Evolutionary conservation across 1,140 invertebrate species (phyloP), one percentile per base, ranked within the genome.

Genomic region (Sarcophaga peregrina): DNA sequence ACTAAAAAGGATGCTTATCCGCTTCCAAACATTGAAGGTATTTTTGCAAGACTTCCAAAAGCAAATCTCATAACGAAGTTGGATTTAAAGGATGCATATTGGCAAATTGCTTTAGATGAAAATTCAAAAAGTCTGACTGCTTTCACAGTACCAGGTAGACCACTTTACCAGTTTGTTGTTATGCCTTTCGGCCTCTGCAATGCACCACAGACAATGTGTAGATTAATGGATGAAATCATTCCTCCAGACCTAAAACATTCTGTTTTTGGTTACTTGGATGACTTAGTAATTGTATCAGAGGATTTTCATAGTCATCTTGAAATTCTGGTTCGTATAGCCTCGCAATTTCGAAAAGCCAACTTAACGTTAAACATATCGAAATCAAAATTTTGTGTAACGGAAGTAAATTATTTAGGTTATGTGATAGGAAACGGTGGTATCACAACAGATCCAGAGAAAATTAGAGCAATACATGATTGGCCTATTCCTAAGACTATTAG

Each of bases 341-440:
- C 86, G 8, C 84, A 86, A 50, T 84, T 92, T 6, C 80, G 82
- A 17, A 81, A 85, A 58, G 88, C 90, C 10, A 87, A 87, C 20
- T 82, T 93, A 1, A 92, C 91, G n/a, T 86, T 92, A 3, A 92
- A 92, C 74, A 84, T 90, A 3, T 82, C 86, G 80, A 92, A 92
- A 86, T 90, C 87, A 58, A 82, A 90, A 58, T 92, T 93, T 83
- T 89, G 85, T 45, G 76, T 86, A 46, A 84, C 68, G 13, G 83
- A 89, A 52, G 83, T 84, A 13, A 78, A 84, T 45, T 86, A 84
- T 17, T 47, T 85, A 5, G 84, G 84, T 1, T 85, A 85, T 80
- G 75, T 84, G 0, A 72, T 85, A 7, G 84, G 80, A n/a, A 83
- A 83, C 37, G 82, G 85, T 76, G 82, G 80, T 13, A 84, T 85